These are phyloP conservation scores for Brachypodius melanocephalos DNA, from an alignment of 2,113 vertebrate genomes.

Conservation along the genomic window DNA sequence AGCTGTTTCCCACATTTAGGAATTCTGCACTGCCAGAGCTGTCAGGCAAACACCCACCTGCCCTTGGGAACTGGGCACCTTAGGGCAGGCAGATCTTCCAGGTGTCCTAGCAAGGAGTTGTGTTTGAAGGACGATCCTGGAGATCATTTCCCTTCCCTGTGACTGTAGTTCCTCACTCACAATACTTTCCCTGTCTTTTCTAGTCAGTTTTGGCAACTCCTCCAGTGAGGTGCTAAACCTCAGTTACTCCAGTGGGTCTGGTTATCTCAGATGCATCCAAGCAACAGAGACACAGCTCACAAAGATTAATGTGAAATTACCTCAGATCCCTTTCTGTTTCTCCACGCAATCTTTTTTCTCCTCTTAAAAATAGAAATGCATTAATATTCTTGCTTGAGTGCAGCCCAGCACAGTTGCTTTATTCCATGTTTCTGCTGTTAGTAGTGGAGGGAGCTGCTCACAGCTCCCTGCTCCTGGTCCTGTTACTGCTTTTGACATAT, in stretches of 20 bases:
- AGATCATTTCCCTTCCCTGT: neutral
- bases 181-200: neutral
- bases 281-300: neutral
- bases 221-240: neutral
- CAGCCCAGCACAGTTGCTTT: neutral
- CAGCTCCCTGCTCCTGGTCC: neutral
- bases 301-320: neutral
- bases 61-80: neutral
- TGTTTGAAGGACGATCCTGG: fast-evolving
- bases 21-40: neutral
- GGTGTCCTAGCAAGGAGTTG: neutral
- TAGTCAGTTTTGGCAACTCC: neutral
- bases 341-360: neutral
- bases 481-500: neutral
- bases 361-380: neutral
- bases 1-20: neutral
- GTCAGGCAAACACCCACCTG: neutral
- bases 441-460: neutral
- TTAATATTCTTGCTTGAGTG: neutral
- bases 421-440: neutral
- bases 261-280: neutral
- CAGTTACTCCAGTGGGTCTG: neutral
- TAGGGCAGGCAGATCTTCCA: neutral
- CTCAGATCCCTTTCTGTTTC: neutral
- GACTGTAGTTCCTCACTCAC: neutral